Base-by-base conservation (phyloP, 2,888 invertebrate genomes). In the Cactoblastis cactorum region DNA sequence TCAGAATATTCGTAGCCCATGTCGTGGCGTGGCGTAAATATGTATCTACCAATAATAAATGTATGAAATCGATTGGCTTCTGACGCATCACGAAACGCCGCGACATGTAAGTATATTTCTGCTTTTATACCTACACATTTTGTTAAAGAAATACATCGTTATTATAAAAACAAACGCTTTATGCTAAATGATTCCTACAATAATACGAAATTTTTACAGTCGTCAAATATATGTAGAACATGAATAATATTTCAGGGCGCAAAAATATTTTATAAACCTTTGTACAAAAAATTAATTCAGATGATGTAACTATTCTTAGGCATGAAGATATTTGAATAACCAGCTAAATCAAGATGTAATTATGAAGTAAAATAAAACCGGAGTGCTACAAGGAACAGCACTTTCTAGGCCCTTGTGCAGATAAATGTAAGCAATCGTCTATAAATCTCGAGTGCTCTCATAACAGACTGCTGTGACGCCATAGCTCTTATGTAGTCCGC, bases 361-460 rank as follows among this genome's bases (percentile, higher is more conserved):
- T 71, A 69, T 67, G 67, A 57, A 56, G 56, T 67, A 63, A 71
- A 66, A 63, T 65, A 55, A 63, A 68, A 59, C 63, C 62, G 63
- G 67, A 65, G 61, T 65, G 59, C 58, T 62, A 74, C 67, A 66
- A 68, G 72, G 65, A 72, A 74, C 69, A 55, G 59, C 59, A 76
- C 66, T 62, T 56, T 41, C 57, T 50, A 39, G 59, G 50, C 49
- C 49, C 49, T 46, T 48, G 47, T 49, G 39, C 18, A 39, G 49
- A 49, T 49, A 49, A 49, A 32, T 49, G 49, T 41, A 33, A 19
- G 41, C 41, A 49, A 49, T 39, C 28, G 45, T 28, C 46, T 52
- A 57, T 52, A 54, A 53, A 54, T 54, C 49, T 24, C 47, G 15
- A 57, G 46, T 53, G 52, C 50, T 54, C 53, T 54, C 56, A 53